These are phyloP conservation scores for Muscicapa striata DNA, from an alignment of 2,797 vertebrate species.

Conservation along the genomic window DNA sequence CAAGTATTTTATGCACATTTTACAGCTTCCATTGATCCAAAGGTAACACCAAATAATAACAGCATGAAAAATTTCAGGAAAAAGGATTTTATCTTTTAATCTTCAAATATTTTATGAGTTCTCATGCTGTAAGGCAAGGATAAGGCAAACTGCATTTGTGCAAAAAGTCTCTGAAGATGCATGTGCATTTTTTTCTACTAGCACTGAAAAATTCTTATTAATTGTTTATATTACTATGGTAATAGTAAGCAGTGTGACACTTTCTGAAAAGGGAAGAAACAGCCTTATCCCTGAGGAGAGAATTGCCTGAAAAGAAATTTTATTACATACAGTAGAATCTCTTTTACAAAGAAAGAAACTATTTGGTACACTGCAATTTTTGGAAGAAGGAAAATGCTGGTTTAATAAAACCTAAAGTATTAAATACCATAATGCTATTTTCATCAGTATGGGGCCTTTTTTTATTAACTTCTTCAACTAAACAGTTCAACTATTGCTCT, in stretches of 20 bases:
- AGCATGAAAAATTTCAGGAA: not conserved
- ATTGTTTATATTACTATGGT: not conserved
- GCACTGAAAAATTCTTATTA: not conserved
- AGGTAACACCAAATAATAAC: not conserved
- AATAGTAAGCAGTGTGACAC: not conserved
- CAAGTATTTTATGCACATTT: not conserved
- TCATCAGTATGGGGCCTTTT: not conserved
- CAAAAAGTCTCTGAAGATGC: not conserved
- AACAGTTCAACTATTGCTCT: conserved; percentile 31
- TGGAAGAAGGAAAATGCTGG: not conserved
- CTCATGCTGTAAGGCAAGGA: not conserved
- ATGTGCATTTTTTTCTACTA: not conserved
- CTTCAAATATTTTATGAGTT: not conserved
- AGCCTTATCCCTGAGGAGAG: not conserved
- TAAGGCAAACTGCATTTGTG: not conserved
- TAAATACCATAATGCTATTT: conserved; percentile 43
- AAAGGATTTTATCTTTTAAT: not conserved
- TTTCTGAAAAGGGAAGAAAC: not conserved
- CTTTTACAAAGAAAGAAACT: not conserved
- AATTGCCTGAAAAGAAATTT: not conserved
- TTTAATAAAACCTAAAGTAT: conserved; percentile 36
- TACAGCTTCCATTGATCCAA: not conserved
- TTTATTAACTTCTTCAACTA: conserved; percentile 43
- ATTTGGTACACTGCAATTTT: not conserved
- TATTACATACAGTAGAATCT: not conserved